Evolutionary conservation across 92 coral and sea anemone species (phyloP).

Genomic region (Ricordea florida): DNA sequence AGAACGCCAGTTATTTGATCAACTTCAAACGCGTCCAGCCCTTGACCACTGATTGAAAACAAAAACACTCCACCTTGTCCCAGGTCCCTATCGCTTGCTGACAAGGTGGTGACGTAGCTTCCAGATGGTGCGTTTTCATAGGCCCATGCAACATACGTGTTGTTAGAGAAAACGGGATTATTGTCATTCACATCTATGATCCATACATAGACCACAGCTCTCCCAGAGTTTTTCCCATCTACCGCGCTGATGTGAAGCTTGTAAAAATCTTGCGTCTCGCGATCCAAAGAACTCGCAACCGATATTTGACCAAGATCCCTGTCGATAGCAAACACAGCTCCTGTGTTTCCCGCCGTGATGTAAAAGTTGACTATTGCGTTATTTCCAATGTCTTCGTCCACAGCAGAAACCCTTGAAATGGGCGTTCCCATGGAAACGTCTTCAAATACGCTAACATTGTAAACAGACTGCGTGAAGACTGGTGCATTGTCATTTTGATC

Average conservation of each 20-base stretch:
- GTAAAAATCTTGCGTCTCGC: slow-evolving; percentile 73
- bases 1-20: slow-evolving; percentile 72
- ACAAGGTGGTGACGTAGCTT: slow-evolving; percentile 62
- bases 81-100: slow-evolving; percentile 82
- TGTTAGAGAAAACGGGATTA: slow-evolving; percentile 70
- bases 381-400: slow-evolving; percentile 78
- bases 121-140: slow-evolving; percentile 65
- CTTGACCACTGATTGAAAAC: slow-evolving; percentile 83
- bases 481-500: slow-evolving; percentile 91
- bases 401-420: slow-evolving; percentile 70
- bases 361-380: slow-evolving; percentile 78
- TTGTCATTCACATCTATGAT: slow-evolving; percentile 83
- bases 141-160: slow-evolving; percentile 55
- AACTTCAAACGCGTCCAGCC: slow-evolving; percentile 60
- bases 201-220: slow-evolving; percentile 62
- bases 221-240: slow-evolving; percentile 90
- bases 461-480: slow-evolving; percentile 52
- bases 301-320: slow-evolving; percentile 75
- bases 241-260: slow-evolving; percentile 69
- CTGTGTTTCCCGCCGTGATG: slow-evolving; percentile 81
- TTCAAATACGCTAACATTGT: slow-evolving; percentile 71
- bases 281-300: slow-evolving; percentile 74
- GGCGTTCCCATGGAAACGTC: slow-evolving; percentile 56
- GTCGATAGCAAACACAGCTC: slow-evolving; percentile 77
- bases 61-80: slow-evolving; percentile 58